phyloP scores from a whole-genome alignment of 2,113 vertebrate species.

The Gambusia affinis region DNA sequence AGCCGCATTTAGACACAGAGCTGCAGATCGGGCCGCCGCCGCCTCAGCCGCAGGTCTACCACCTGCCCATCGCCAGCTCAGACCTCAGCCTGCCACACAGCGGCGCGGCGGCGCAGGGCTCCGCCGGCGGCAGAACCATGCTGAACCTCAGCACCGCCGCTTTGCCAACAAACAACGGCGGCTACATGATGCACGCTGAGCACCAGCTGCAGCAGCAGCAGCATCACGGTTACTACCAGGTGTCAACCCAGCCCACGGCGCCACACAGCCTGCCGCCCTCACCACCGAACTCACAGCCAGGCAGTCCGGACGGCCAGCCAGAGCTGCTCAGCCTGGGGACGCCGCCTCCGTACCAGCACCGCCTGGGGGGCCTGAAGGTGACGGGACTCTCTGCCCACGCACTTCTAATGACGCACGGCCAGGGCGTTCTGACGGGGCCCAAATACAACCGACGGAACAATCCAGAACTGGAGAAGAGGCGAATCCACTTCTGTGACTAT shows the following conservation, averaged over 20 bases:
- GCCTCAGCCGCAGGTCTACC: conserved; percentile 84
- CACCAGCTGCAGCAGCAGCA: conserved; percentile 72
- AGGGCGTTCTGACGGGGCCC: conserved; percentile 82
- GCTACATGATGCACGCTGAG: conserved; percentile 70
- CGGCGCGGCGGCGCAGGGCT: conserved; percentile 61
- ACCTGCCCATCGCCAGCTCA: conserved; percentile 78
- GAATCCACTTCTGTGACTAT: conserved; percentile 91
- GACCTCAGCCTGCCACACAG: conserved; percentile 76
- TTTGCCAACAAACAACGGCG: conserved; percentile 64
- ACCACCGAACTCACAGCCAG: conserved; percentile 90
- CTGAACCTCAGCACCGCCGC: conserved; percentile 78
- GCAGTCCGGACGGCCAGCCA: conserved; percentile 86
- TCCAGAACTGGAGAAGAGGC: conserved; percentile 91
- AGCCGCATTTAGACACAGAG: conserved; percentile 59
- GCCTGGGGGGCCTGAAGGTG: conserved; percentile 78
- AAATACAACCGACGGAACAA: conserved; percentile 92
- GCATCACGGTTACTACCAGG: conserved; percentile 75
- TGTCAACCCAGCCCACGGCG: conserved; percentile 69
- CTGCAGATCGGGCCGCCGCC: conserved; percentile 75
- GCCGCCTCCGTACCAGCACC: conserved; percentile 83
- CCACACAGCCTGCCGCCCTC: conserved; percentile 88
- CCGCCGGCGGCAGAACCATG: conserved; percentile 77
- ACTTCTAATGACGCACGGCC: conserved; percentile 82
- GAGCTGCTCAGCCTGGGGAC: conserved; percentile 74
- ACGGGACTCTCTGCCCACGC: conserved; percentile 76